These are phyloP conservation scores for Hycleus phaleratus DNA, from an alignment of 1,140 invertebrate species.

Conservation along the genomic window DNA sequence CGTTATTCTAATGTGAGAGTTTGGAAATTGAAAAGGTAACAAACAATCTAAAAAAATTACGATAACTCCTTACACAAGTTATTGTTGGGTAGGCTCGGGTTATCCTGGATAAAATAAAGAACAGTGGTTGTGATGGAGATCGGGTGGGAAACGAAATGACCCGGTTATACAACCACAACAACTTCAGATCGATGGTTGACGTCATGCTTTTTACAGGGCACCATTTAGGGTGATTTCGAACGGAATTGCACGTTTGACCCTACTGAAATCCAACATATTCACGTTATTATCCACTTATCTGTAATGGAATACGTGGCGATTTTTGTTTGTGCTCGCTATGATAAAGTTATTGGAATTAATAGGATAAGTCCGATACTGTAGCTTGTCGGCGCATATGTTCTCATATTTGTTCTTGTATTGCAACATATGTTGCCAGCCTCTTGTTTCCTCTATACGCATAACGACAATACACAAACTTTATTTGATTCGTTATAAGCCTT, in stretches of 20 bases:
- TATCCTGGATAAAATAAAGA: slow-evolving; percentile 19
- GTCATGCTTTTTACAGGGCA: slow-evolving; percentile 11
- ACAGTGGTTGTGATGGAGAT: not conserved
- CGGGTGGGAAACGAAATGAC: slow-evolving; percentile 12
- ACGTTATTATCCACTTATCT: too few species aligned
- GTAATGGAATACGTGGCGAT: too few species aligned
- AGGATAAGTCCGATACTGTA: slow-evolving; percentile 7
- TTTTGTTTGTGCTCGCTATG: too few species aligned
- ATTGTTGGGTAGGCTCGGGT: slow-evolving; percentile 20
- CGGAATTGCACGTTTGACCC: too few species aligned
- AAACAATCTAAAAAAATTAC: not conserved
- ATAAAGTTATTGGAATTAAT: too few species aligned
- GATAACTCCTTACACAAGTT: slow-evolving; percentile 15
- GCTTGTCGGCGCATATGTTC: slow-evolving; percentile 3
- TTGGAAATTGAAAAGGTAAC: too few species aligned
- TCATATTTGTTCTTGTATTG: slow-evolving; percentile 19
- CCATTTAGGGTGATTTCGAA: slow-evolving; percentile 9
- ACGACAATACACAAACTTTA: slow-evolving; percentile 20
- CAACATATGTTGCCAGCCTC: slow-evolving; percentile 19
- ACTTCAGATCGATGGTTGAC: slow-evolving; percentile 20
- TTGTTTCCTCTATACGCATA: slow-evolving; percentile 10
- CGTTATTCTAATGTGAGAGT: too few species aligned
- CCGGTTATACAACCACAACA: slow-evolving; percentile 10
- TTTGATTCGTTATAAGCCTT: slow-evolving; percentile 7
- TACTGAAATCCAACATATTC: too few species aligned